A percentile compares a stretch with the other conserved stretches of the same genome.
phyloP scores from a whole-genome alignment of 2,888 invertebrate genomes.

The Rhopalosiphum nymphaeae region DNA sequence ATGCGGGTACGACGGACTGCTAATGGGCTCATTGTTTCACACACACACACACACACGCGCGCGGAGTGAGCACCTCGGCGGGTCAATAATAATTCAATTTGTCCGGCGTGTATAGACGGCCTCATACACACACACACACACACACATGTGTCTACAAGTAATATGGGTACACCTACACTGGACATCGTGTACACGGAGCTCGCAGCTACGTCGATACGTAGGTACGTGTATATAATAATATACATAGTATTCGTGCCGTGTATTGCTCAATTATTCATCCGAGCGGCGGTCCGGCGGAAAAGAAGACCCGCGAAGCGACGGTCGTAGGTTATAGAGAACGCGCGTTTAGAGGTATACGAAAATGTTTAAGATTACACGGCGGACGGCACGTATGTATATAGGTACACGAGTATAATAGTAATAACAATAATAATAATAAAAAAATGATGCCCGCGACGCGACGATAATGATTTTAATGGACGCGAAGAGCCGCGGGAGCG shows the following conservation, averaged over 20 bases:
- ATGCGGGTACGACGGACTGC: neutral
- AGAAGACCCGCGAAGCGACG: constrained; percentile 5
- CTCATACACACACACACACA: neutral
- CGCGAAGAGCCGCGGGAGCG: constrained; percentile 32
- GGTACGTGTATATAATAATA: neutral
- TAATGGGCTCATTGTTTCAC: constrained; percentile 64
- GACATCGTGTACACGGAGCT: neutral
- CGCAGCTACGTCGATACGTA: neutral
- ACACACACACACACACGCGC: neutral
- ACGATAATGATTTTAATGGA: constrained; percentile 38
- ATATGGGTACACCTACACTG: neutral
- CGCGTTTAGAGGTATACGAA: neutral
- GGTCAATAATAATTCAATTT: constrained; percentile 61
- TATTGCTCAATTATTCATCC: constrained; percentile 59
- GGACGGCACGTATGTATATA: neutral
- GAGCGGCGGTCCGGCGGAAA: neutral
- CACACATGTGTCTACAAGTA: neutral
- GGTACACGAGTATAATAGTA: neutral
- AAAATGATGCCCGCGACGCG: neutral
- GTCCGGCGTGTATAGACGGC: neutral
- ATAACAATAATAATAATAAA: neutral
- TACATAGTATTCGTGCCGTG: neutral
- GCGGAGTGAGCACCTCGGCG: neutral
- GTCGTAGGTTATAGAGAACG: neutral
- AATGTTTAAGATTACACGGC: constrained; percentile 1